Evolutionary conservation across 2,888 invertebrate genomes (phyloP).

Genomic region (Phyto melanocephala): DNA sequence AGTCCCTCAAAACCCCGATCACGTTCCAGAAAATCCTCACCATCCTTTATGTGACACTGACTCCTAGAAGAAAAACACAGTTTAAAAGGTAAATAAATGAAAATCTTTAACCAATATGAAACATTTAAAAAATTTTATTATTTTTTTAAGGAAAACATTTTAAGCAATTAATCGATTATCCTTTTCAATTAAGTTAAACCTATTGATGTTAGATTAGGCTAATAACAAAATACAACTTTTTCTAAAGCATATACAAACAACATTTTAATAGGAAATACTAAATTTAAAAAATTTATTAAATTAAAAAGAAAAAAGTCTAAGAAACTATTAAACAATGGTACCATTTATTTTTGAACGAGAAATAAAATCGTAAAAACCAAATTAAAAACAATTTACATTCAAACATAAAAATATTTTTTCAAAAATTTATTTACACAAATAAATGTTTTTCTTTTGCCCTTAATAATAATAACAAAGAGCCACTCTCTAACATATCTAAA

Average conservation of each 20-base stretch:
- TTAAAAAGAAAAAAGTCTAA: slow-evolving; percentile 26
- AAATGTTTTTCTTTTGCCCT: not conserved
- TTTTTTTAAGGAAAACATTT: slow-evolving; percentile 17
- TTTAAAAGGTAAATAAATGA: not conserved
- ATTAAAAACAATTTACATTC: not conserved
- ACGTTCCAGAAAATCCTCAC: slow-evolving; percentile 76
- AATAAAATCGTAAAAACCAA: not conserved
- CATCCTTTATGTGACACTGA: slow-evolving; percentile 76
- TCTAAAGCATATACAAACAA: slow-evolving; percentile 45
- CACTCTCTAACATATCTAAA: slow-evolving; percentile 29
- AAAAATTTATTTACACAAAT: not conserved
- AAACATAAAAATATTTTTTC: not conserved
- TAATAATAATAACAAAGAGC: not conserved
- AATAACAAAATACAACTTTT: slow-evolving; percentile 27
- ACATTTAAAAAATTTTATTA: not conserved
- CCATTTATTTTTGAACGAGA: not conserved
- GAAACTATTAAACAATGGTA: not conserved
- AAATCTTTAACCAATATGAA: not conserved
- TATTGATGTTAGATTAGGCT: slow-evolving; percentile 54
- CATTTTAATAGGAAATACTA: slow-evolving; percentile 51
- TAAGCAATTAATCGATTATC: slow-evolving; percentile 53
- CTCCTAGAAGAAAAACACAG: slow-evolving; percentile 22
- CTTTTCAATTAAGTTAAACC: slow-evolving; percentile 48
- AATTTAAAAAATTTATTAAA: slow-evolving; percentile 34
- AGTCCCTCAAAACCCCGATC: slow-evolving; percentile 75